phyloP scores from a whole-genome alignment of 2,888 invertebrate genomes.

The Sialis fuliginosa region DNA sequence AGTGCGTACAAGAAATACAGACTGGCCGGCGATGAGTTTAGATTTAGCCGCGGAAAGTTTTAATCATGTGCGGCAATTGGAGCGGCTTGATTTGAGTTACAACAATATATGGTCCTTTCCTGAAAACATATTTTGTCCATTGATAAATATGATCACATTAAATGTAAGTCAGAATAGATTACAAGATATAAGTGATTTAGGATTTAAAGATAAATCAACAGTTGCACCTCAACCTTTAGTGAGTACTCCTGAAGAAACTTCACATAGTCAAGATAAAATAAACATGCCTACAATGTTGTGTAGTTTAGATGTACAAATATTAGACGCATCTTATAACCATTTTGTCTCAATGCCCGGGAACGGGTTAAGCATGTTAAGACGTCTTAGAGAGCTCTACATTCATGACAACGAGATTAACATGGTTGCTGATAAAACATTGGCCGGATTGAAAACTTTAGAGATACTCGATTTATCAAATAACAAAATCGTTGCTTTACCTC shows the following conservation, averaged over 20 bases:
- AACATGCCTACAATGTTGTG: constrained; percentile 29
- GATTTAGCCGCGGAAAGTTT: constrained; percentile 68
- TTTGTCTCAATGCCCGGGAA: constrained; percentile 67
- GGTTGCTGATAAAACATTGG: constrained; percentile 68
- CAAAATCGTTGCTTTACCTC: constrained; percentile 73
- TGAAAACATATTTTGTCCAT: constrained; percentile 66
- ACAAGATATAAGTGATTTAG: constrained; percentile 74
- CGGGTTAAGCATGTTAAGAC: constrained; percentile 62
- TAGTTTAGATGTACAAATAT: constrained; percentile 59
- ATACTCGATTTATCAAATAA: constrained; percentile 81
- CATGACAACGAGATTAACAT: constrained; percentile 80
- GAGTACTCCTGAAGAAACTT: constrained; percentile 37
- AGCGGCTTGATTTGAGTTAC: constrained; percentile 67
- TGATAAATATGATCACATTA: constrained; percentile 59
- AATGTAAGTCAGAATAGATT: constrained; percentile 78
- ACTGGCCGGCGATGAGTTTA: constrained; percentile 70
- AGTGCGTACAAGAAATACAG: constrained; percentile 66
- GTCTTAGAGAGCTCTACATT: constrained; percentile 63
- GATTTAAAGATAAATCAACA: constrained; percentile 52
- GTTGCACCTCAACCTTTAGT: constrained; percentile 44
- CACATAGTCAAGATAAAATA: constrained; percentile 15
- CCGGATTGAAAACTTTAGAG: constrained; percentile 63
- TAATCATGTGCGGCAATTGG: constrained; percentile 56
- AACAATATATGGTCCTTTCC: constrained; percentile 85
- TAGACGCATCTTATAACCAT: constrained; percentile 73